Evolutionary conservation across 2,888 invertebrate species (phyloP), one percentile per base, ranked within the genome.

Genomic region (Zygaena filipendulae): DNA sequence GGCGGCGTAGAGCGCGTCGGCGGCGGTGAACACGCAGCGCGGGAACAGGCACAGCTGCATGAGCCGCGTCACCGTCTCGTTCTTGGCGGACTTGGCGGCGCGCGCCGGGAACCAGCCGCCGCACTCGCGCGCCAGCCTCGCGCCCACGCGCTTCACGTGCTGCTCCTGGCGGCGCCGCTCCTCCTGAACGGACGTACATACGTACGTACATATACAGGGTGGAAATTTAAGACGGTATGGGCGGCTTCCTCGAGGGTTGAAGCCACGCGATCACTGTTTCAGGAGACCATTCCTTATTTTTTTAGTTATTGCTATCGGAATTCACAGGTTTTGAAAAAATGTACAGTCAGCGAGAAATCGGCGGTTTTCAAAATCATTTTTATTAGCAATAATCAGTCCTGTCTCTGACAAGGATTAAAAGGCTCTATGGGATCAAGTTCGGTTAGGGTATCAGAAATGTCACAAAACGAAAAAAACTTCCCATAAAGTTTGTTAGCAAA

Each of bases 1-100:
- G 1, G 98, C 97, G 74, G 97, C 97, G 75, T 93, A 99, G 31
- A 97, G 84, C 16, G 99, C 97, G 81, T 99, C 99, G 27, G 91
- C 86, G 26, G 96, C 92, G 11, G 98, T 97, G 77, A 96, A 97
- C 36, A 95, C 92, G 71, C 96, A 96, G 48, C 99, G 87, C 12
- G 99, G 98, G 70, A 99, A 97, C 41, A 99, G 81, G 68, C 99
- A 99, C 33, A 95, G 82, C 72, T 98, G 97, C 54, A 98, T 83
- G 63, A 98, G 95, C 48, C 96, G 91, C 13, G 97, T 97, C 32
- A 97, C 95, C 1, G 95, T 95, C 74, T 97, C 97, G 68, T 95
- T 96, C 75, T 95, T 96, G 28, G 95, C 94, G 2, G 91, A 89
- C 66, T 93, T 95, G 25, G 87, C 88, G 23, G 90, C 87, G 48